A percentile compares a stretch with the other conserved stretches of the same genome.
Conservation (phyloP, 2,113 vertebrate genomes). For the Herpetotheres cachinnans region DNA sequence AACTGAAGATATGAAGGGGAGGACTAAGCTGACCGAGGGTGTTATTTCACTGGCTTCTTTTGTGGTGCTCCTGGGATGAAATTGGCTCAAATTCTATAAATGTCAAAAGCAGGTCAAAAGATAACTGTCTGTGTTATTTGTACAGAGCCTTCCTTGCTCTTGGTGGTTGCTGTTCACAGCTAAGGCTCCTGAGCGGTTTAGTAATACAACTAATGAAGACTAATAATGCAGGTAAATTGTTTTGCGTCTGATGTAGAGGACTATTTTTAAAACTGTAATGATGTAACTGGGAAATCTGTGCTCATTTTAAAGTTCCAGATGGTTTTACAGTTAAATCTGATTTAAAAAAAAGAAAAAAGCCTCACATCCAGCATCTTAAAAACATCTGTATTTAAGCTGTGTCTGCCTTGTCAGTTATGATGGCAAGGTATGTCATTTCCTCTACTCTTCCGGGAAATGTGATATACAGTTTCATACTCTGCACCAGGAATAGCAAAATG, state of each 20-base stretch:
- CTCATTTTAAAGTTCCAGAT: constrained; percentile 14
- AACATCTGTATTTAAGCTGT: not conserved
- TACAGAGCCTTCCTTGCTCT: not conserved
- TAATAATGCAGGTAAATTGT: constrained; percentile 31
- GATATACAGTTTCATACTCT: not conserved
- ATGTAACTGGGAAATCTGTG: constrained; percentile 22
- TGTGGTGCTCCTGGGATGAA: not conserved
- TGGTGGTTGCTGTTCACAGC: not conserved
- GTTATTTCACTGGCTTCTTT: not conserved
- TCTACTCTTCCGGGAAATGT: not conserved
- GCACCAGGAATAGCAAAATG: not conserved
- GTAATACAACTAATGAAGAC: not conserved
- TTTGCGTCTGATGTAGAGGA: not conserved
- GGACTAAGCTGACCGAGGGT: not conserved
- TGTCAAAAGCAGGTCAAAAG: not conserved
- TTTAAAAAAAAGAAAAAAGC: not conserved
- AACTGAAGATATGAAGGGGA: not conserved
- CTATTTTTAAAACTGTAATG: constrained; percentile 1
- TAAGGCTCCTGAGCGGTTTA: not conserved
- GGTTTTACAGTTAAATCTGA: not conserved
- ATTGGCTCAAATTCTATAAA: not conserved
- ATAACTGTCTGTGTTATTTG: not conserved
- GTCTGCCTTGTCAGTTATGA: not conserved
- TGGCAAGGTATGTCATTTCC: not conserved
- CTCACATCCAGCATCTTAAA: not conserved